These are phyloP conservation scores for Brachyhypopomus occidentalis DNA, from an alignment of 2,113 vertebrate species.

Conservation along the genomic window DNA sequence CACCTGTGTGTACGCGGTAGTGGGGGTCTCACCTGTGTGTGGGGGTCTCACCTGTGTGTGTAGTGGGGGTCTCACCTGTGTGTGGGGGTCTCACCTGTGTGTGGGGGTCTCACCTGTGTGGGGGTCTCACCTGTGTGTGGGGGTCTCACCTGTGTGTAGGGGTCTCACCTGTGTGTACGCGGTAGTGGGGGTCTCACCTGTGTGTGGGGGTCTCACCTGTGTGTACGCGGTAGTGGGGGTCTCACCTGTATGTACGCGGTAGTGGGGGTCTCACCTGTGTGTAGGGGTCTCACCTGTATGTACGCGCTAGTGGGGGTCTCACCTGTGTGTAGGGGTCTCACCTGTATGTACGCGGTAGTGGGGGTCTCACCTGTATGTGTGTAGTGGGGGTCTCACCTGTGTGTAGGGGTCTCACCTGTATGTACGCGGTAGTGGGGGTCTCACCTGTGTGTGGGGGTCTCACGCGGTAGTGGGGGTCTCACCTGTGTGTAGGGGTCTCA, in stretches of 20 bases:
- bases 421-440: constrained; percentile 97
- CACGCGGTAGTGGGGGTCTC: too few relatives aligned
- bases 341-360: background rate
- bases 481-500: too few relatives aligned
- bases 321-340: constrained; percentile 61
- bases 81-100: too few relatives aligned
- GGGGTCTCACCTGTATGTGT: constrained; percentile 89
- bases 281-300: background rate
- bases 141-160: too few relatives aligned
- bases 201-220: constrained; percentile 92
- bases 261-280: constrained; percentile 92
- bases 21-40: constrained; percentile 84
- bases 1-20: too few relatives aligned
- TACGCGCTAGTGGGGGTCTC: constrained; percentile 97
- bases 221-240: constrained; percentile 90
- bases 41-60: constrained; percentile 80
- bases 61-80: constrained; percentile 93
- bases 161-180: background rate
- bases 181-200: constrained; percentile 76
- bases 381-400: constrained; percentile 94
- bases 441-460: constrained; percentile 81
- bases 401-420: constrained; percentile 92
- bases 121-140: too few relatives aligned
- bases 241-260: constrained; percentile 94
- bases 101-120: too few relatives aligned